Base-by-base conservation (phyloP, 2,888 invertebrate species). In the Yponomeuta plumbellus region DNA sequence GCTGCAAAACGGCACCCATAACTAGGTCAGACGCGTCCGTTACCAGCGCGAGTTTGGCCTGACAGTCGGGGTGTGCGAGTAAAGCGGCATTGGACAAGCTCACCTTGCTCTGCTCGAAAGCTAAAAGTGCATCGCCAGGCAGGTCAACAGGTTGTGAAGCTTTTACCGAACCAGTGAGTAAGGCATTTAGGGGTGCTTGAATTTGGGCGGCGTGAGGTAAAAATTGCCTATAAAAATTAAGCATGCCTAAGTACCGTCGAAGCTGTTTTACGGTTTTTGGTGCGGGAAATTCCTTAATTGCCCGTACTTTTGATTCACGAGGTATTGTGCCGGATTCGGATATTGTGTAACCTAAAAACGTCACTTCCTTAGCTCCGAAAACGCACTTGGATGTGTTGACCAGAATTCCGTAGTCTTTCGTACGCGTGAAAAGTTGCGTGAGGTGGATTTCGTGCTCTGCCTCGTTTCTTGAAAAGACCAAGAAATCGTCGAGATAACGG, bases 1-100 rank as follows among this genome's bases (percentile, higher is more conserved):
- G 80, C 66, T 83, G 76, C 21, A 84, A 61, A 2, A 71, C 74
- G 5, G 77, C 78, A 6, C 81, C 83, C 17, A 81, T 72, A 5
- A 80, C 75, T 8, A 61, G 67, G 62, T 80, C 76, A 2, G 81
- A 83, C 2, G 82, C 83, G 67, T 81, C 79, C 6, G 71, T 70
- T 6, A 72, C 68, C 11, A 80, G 13, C 13, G 73, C 69, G 6
- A 80, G 61, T 26, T 68, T 63, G 2, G 76, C 73, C 39, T 72
- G 63, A 6, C 66, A 40, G 13, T 69, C 67, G 3, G 78, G 80
- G 63, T 78, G 75, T 2, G 72, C 71, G 3, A 80, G 68, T 8
- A 75, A 64, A 0, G 76, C 71, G 13, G 74, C 74, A 17, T 72
- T 64, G 21, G 66, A 66, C 10, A 77, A 68, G 34, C 61, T 67